Conservation (phyloP, 1,140 invertebrate species). For the Amphibalanus amphitrite region DNA sequence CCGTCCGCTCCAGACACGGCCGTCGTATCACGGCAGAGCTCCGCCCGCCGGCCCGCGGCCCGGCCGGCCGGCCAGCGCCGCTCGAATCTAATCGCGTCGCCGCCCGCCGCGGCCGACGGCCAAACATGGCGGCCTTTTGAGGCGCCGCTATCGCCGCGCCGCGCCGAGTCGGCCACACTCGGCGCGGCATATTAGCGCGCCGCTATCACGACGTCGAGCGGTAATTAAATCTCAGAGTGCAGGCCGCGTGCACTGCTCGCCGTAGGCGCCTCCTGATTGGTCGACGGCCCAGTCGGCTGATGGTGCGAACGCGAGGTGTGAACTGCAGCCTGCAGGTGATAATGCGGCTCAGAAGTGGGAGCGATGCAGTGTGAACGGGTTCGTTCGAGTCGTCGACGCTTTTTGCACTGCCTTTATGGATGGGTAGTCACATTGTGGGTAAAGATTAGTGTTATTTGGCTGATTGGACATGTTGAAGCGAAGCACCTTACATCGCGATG, state of each 20-base stretch:
- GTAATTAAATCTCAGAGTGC: neutral
- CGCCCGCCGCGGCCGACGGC: too few relatives aligned
- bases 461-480: too few relatives aligned
- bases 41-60: too few relatives aligned
- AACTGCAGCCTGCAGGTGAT: neutral
- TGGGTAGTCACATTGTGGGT: too few relatives aligned
- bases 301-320: neutral
- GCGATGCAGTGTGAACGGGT: too few relatives aligned
- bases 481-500: too few relatives aligned
- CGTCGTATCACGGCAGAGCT: neutral
- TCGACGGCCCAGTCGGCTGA: neutral
- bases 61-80: too few relatives aligned
- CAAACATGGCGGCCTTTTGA: neutral
- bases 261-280: too few relatives aligned
- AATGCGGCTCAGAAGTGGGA: neutral
- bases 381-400: too few relatives aligned
- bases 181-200: neutral
- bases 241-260: neutral
- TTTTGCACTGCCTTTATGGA: too few relatives aligned
- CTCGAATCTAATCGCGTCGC: neutral
- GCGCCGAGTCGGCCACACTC: neutral
- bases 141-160: neutral
- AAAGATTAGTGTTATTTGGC: too few relatives aligned
- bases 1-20: neutral
- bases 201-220: neutral